These are phyloP conservation scores for Periophthalmus magnuspinnatus DNA, from an alignment of 2,797 vertebrate species.

Conservation along the genomic window DNA sequence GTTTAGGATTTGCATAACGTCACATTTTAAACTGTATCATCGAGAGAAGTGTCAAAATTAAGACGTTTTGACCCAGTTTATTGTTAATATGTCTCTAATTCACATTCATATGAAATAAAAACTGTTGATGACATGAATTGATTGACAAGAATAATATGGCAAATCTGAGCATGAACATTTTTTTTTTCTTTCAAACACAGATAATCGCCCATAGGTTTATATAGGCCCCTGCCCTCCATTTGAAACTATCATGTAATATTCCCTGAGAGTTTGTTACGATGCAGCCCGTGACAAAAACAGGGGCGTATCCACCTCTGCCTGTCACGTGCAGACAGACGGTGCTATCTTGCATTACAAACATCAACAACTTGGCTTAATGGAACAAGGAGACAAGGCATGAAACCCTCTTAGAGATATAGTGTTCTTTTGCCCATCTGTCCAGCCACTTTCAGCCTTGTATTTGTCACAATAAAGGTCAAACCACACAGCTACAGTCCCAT, in stretches of 20 bases:
- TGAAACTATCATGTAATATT: background rate
- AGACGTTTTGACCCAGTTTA: background rate
- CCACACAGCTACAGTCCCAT: constrained; percentile 38
- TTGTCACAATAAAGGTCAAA: constrained; percentile 68
- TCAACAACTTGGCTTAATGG: constrained; percentile 38
- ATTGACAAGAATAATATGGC: too few relatives aligned
- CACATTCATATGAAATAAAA: too few relatives aligned
- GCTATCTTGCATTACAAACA: constrained; percentile 25
- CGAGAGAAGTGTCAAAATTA: too few relatives aligned
- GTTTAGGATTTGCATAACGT: background rate
- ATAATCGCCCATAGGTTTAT: too few relatives aligned
- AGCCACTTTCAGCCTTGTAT: constrained; percentile 47
- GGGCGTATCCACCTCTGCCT: background rate
- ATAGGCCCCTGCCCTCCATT: background rate
- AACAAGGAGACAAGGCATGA: constrained; percentile 13
- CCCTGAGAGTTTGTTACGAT: too few relatives aligned
- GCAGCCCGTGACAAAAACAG: background rate
- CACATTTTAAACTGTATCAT: background rate
- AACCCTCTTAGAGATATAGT: constrained; percentile 37
- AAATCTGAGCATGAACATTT: too few relatives aligned
- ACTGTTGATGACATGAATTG: too few relatives aligned
- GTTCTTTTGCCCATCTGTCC: constrained; percentile 48
- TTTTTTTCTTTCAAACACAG: too few relatives aligned
- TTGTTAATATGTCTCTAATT: too few relatives aligned
- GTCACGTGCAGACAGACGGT: constrained; percentile 12